Base-by-base conservation (phyloP, 2,888 invertebrate species). In the Chirona hameri region DNA sequence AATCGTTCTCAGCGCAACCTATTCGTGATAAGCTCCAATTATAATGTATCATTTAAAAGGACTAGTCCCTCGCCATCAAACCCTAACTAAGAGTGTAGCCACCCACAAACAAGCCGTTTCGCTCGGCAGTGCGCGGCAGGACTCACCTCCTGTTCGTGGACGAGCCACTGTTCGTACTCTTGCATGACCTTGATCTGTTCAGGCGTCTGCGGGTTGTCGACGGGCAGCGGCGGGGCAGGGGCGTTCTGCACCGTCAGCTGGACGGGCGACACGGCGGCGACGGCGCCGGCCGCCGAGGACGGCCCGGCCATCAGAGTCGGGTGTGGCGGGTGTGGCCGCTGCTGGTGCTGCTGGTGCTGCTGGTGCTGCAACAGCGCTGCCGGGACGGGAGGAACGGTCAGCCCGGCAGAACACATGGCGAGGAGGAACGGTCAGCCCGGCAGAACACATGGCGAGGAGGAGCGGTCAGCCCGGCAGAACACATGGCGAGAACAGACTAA, bases 211-310 rank as follows among this genome's bases (percentile, higher is more conserved):
- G 93, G 91, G 86, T 93, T 93, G 85, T 94, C 94, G 82, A 93
- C 92, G 31, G 95, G 95, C 85, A 91, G 89, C 46, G 94, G 93
- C 79, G 95, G 94, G 52, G 93, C 91, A 52, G 93, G 91, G 82
- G 92, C 83, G 91, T 90, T 84, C 69, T 84, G 83, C 31, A 84
- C 83, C 72, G 82, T 80, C 24, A 82, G 81, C 46, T 83, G 57
- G 72, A 82, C 72, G 31, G 83, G 83, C 27, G 81, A n/a, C 39
- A 83, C 65, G 29, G n/a, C 46, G 10, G 52, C 52, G 10, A 12
- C 12, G 15, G 76, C 31, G 76, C 39, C 27, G 76, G 15, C 52
- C 80, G 52, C 39, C 39, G 39, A 39, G 10, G 52, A 52, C 39
- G 76, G 76, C 39, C 39, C 27, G 76, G 15, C 52, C 80, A 80